Percentiles rank a stretch among this genome's conserved stretches.
Conservation (phyloP, 35 echinoderm and acorn worm genomes). For the Heliocidaris tuberculata region DNA sequence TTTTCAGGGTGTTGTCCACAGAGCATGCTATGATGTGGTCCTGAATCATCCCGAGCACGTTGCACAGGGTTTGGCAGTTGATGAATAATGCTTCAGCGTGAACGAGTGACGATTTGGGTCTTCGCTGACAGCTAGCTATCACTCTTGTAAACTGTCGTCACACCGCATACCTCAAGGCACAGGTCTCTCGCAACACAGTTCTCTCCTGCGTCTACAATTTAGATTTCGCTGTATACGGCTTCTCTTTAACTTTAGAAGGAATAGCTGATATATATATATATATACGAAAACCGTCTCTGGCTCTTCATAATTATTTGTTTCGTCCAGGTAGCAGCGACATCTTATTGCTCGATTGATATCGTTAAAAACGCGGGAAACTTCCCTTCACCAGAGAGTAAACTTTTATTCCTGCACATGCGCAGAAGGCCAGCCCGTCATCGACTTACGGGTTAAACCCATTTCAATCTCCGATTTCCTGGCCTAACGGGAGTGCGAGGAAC, state of each 20-base stretch:
- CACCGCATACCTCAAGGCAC: neutral
- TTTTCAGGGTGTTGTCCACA: neutral
- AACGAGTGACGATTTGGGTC: slow-evolving; percentile 5
- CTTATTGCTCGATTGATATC: neutral
- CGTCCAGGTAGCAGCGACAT: neutral
- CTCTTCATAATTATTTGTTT: too few relatives aligned
- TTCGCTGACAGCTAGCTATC: neutral
- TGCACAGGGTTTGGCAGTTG: neutral
- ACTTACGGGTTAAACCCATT: slow-evolving; percentile 28
- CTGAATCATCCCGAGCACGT: neutral
- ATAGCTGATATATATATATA: neutral
- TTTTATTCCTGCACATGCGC: slow-evolving; percentile 15
- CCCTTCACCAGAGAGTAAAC: neutral
- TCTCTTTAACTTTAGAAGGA: neutral
- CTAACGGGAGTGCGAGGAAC: slow-evolving; percentile 11
- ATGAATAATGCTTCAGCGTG: neutral
- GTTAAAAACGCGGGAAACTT: neutral
- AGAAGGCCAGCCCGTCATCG: neutral
- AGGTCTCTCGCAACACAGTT: neutral
- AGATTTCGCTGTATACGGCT: neutral
- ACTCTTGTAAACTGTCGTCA: neutral
- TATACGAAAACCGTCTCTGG: neutral
- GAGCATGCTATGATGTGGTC: neutral
- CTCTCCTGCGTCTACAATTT: neutral
- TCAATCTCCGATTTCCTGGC: slow-evolving; percentile 43